Conservation (phyloP, 2,797 vertebrate species). For the Lutjanus campechanus region DNA sequence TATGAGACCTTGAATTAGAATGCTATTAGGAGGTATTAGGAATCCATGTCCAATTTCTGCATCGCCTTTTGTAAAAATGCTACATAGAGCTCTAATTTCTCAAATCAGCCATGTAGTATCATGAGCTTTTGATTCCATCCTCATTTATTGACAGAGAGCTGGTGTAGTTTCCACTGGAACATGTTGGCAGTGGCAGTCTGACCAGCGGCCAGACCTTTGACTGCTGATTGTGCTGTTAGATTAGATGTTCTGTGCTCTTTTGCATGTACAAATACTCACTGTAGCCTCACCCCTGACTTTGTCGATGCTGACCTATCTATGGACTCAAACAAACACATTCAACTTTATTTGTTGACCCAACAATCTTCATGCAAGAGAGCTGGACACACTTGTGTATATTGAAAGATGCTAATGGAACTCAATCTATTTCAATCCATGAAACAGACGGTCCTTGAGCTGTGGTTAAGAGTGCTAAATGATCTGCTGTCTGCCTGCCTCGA, state of each 20-base stretch:
- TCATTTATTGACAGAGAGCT: conserved; percentile 8
- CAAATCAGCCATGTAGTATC: no score
- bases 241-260: conserved; percentile 16
- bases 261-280: neutral
- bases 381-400: neutral
- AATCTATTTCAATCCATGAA: conserved; percentile 34
- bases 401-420: conserved; percentile 25
- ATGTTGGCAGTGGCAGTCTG: neutral
- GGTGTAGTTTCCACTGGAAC: neutral
- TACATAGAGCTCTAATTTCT: no score
- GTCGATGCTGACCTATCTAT: neutral
- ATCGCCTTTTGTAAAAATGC: no score
- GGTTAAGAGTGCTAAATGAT: conserved; percentile 42
- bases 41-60: neutral
- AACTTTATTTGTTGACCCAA: neutral
- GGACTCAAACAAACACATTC: neutral
- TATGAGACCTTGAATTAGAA: no score
- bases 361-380: neutral
- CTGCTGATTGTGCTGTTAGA: conserved; percentile 7
- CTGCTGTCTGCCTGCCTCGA: conserved; percentile 21
- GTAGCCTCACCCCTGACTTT: neutral
- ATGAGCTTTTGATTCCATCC: neutral
- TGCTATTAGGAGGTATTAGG: no score
- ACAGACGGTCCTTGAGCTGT: conserved; percentile 44
- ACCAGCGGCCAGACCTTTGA: neutral